Base-by-base conservation (phyloP, 1,140 invertebrate species). In the Dryas iulia region DNA sequence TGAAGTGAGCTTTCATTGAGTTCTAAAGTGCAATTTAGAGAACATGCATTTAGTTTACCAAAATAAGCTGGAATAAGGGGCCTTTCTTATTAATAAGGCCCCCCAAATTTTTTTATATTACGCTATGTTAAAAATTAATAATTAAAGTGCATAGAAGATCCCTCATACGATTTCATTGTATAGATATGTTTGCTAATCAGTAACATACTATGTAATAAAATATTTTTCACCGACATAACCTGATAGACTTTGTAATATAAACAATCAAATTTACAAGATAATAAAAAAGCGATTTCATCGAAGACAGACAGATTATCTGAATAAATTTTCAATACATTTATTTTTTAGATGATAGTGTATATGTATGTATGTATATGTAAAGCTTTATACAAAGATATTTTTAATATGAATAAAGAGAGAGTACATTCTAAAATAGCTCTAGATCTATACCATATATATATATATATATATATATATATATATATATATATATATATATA, bases 161-260 rank as follows among this genome's bases (percentile, higher is more conserved):
- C 28, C 56, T 30, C 28, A 58, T 28, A 58, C 28, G 18, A 18
- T 30, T 28, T n/a, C 23, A 57, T 35, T 58, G 18, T 58, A 14
- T 12, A 58, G 25, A 58, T 30, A 58, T 26, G 25, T 58, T 14
- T 47, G 57, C 59, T 47, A 47, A 47, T 21, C 39, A 83, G 72
- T 73, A 76, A 81, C 69, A 79, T 79, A 71, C 67, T 85, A 83
- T 79, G 77, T 83, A 81, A 83, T 86, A 86, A 87, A 87, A 86
- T 87, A 87, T 83, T 72, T 85, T 84, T 81, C 75, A 86, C 82
- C 76, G 73, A 79, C 65, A 74, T 84, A 89, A 87, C 85, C 82
- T 72, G 84, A 87, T 89, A 89, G 78, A 90, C 81, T 89, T 86
- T 89, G 81, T 83, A 88, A 86, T 74, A 81, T 75, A 88, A 87